These are phyloP conservation scores for Buphagus erythrorhynchus DNA, from an alignment of 2,797 vertebrate species.

Conservation along the genomic window DNA sequence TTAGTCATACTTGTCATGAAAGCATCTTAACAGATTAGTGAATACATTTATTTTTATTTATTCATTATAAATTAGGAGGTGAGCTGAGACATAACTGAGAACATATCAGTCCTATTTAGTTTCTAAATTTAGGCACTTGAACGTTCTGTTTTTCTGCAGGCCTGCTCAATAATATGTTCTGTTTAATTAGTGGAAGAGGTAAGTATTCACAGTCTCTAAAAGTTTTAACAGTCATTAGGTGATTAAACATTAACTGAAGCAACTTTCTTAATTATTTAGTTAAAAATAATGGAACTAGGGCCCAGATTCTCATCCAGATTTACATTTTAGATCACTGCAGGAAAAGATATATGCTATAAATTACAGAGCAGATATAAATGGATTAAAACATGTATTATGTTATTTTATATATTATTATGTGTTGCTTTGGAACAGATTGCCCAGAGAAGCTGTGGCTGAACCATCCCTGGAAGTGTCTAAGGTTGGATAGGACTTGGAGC, in stretches of 20 bases:
- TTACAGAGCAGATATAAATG: not conserved
- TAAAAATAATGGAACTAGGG: not conserved
- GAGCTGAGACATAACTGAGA: not conserved
- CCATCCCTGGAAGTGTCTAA: not conserved
- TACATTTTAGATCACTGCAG: not conserved
- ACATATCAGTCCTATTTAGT: not conserved
- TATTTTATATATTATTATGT: not conserved
- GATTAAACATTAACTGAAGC: not conserved
- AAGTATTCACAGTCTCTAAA: not conserved
- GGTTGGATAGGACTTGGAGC: not conserved
- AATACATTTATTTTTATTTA: not conserved
- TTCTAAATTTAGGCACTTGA: not conserved
- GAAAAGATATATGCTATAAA: not conserved
- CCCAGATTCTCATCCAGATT: not conserved
- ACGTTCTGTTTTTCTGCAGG: not conserved
- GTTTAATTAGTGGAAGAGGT: not conserved
- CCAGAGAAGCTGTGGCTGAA: not conserved
- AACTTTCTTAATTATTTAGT: not conserved
- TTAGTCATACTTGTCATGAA: not conserved
- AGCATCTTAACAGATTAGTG: not conserved
- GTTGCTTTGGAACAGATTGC: not conserved
- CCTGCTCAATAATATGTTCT: not conserved
- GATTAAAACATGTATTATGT: not conserved
- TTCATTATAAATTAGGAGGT: not conserved
- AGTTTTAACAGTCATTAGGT: not conserved